Percentiles rank a stretch among this genome's conserved stretches.
phyloP scores from a whole-genome alignment of 2,888 invertebrate species.

The Drosophila nr. perissopoda region DNA sequence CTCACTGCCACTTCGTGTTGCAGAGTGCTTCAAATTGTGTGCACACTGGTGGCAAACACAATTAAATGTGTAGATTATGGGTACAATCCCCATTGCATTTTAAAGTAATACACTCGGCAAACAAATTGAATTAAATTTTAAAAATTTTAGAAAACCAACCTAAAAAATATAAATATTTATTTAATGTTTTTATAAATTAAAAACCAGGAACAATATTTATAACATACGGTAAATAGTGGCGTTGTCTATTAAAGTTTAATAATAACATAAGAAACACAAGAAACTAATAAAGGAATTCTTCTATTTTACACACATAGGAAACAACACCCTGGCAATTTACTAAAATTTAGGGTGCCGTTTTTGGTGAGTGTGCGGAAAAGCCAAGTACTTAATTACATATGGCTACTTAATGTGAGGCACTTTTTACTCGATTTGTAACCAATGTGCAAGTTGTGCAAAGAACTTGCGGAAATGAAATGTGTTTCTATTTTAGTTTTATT shows the following conservation, averaged over 20 bases:
- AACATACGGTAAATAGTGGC: background rate
- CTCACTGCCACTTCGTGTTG: slow-evolving; percentile 31
- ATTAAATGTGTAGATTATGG: background rate
- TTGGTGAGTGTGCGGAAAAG: background rate
- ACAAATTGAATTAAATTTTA: background rate
- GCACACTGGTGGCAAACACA: slow-evolving; percentile 32
- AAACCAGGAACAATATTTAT: background rate
- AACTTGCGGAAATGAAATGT: slow-evolving; percentile 81
- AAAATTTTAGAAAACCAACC: background rate
- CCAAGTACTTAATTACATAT: background rate
- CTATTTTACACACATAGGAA: background rate
- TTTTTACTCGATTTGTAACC: slow-evolving; percentile 4
- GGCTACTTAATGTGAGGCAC: background rate
- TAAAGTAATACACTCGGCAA: background rate
- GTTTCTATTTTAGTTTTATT: slow-evolving; percentile 77
- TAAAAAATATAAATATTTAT: background rate
- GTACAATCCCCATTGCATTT: background rate
- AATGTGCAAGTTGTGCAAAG: slow-evolving; percentile 36
- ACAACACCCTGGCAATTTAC: background rate
- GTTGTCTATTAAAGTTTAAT: no score
- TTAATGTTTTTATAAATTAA: background rate
- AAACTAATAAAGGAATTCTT: background rate
- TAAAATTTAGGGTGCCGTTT: background rate
- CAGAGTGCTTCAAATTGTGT: slow-evolving; percentile 17
- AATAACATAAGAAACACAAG: background rate